phyloP scores from a whole-genome alignment of 2,888 invertebrate genomes.

The Dasysyrphus tricinctus region DNA sequence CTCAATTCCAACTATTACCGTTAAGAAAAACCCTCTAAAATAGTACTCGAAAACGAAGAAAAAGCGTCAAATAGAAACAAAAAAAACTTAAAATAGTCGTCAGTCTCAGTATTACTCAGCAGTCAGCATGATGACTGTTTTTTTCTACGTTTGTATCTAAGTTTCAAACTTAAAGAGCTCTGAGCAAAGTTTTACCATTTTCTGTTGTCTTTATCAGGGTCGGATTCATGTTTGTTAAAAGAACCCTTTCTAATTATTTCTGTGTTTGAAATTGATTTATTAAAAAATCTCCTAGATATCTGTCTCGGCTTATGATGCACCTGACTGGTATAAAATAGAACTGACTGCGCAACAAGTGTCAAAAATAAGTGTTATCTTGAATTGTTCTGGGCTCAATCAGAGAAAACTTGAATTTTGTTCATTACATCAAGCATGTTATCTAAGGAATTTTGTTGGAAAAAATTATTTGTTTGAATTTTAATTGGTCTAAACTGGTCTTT shows the following conservation, averaged over 20 bases:
- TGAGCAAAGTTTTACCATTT: conserved; percentile 68
- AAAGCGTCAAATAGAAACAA: conserved; percentile 2
- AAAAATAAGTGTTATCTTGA: no score
- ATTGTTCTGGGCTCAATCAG: no score
- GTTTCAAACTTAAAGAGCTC: conserved; percentile 67
- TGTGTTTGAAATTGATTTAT: not conserved
- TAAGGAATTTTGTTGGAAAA: no score
- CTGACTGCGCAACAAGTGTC: not conserved
- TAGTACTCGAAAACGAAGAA: conserved; percentile 48
- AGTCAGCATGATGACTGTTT: conserved; percentile 55
- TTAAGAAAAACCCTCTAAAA: conserved; percentile 69
- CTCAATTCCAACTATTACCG: conserved; percentile 43
- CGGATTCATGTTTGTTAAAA: not conserved
- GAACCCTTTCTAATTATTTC: no score
- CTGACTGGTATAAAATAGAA: not conserved
- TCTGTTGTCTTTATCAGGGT: conserved; percentile 4
- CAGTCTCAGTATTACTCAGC: conserved; percentile 39
- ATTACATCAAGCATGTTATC: no score
- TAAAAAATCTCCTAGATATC: not conserved
- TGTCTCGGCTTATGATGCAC: not conserved
- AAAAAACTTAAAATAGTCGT: conserved; percentile 9
- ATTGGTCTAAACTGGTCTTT: not conserved
- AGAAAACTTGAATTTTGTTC: no score
- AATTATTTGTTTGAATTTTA: no score
- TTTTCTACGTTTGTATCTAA: conserved; percentile 42